Evolutionary conservation across 2,888 invertebrate genomes (phyloP).

Genomic region (Lithophane ornitopus): DNA sequence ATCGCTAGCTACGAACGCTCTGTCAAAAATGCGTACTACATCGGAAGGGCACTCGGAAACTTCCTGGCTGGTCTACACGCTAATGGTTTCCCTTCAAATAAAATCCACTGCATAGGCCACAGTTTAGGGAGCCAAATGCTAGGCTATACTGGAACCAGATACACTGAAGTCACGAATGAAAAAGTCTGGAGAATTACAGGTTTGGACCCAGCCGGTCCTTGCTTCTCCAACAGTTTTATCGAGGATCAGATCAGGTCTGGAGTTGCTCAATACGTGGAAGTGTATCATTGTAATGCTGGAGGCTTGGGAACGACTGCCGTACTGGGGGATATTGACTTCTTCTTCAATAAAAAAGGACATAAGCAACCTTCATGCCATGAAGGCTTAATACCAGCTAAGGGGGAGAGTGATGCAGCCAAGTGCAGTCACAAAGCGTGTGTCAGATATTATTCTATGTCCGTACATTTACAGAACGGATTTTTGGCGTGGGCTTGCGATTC

Average conservation of each 20-base stretch:
- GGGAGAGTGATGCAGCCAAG: constrained; percentile 82
- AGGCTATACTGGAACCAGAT: constrained; percentile 78
- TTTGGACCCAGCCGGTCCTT: constrained; percentile 87
- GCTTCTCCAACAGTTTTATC: constrained; percentile 83
- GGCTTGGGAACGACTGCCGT: constrained; percentile 88
- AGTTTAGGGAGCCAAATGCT: constrained; percentile 86
- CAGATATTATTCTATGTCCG: constrained; percentile 80
- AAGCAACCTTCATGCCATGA: constrained; percentile 89
- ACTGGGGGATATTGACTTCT: constrained; percentile 91
- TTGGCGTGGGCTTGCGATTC: constrained; percentile 83
- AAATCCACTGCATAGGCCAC: constrained; percentile 85
- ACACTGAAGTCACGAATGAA: constrained; percentile 78
- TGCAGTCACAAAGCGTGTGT: constrained; percentile 87
- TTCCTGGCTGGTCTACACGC: constrained; percentile 77
- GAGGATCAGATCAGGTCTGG: constrained; percentile 88
- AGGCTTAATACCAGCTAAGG: constrained; percentile 79
- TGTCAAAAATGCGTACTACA: constrained; percentile 79
- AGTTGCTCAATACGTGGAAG: constrained; percentile 91
- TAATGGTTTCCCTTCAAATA: constrained; percentile 79
- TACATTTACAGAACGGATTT: constrained; percentile 78
- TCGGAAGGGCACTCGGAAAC: constrained; percentile 80
- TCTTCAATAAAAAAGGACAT: constrained; percentile 90
- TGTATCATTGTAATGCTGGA: constrained; percentile 91
- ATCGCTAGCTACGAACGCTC: constrained; percentile 84
- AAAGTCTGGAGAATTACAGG: constrained; percentile 84